These are phyloP conservation scores for Drosophila mayri DNA, from an alignment of 1,140 invertebrate genomes.

Conservation along the genomic window DNA sequence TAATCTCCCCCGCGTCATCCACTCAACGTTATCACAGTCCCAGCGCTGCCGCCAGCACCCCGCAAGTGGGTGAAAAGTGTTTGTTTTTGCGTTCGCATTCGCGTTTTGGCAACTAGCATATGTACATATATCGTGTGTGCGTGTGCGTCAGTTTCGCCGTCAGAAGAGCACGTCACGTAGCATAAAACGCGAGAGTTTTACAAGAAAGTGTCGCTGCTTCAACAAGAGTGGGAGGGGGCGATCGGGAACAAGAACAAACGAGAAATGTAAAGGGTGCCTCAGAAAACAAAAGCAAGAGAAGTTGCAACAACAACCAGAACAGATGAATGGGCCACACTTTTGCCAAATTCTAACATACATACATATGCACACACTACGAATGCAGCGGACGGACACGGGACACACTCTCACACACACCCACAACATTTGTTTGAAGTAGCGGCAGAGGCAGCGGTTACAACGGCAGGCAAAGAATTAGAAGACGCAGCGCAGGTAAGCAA, in stretches of 20 bases:
- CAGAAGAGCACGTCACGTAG: conserved; percentile 63
- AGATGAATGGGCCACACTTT: conserved; percentile 65
- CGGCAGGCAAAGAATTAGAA: conserved; percentile 39
- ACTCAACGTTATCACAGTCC: conserved; percentile 32
- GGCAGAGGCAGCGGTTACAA: conserved; percentile 14
- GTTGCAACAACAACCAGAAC: conserved; percentile 42
- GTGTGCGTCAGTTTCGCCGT: conserved; percentile 47
- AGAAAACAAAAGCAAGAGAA: conserved; percentile 47
- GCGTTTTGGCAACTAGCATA: conserved; percentile 44
- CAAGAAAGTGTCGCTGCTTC: conserved; percentile 30
- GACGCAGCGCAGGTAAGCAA: conserved; percentile 65
- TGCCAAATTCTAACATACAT: conserved; percentile 65
- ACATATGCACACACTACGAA: conserved; percentile 33
- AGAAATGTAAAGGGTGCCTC: conserved; percentile 51
- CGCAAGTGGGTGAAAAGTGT: conserved; percentile 37
- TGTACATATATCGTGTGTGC: conserved; percentile 36
- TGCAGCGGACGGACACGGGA: conserved; percentile 26
- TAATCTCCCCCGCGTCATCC: conserved; percentile 26
- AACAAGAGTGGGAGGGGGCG: conserved; percentile 24
- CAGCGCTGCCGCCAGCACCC: neutral
- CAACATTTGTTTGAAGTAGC: conserved; percentile 54
- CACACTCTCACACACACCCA: conserved; percentile 47
- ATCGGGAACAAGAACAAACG: conserved; percentile 10
- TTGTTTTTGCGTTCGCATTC: conserved; percentile 21
- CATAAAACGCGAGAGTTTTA: conserved; percentile 60